Percentiles rank a stretch among this genome's conserved stretches.
Conservation (phyloP, 2,888 invertebrate species). For the Mycogona germanica region DNA sequence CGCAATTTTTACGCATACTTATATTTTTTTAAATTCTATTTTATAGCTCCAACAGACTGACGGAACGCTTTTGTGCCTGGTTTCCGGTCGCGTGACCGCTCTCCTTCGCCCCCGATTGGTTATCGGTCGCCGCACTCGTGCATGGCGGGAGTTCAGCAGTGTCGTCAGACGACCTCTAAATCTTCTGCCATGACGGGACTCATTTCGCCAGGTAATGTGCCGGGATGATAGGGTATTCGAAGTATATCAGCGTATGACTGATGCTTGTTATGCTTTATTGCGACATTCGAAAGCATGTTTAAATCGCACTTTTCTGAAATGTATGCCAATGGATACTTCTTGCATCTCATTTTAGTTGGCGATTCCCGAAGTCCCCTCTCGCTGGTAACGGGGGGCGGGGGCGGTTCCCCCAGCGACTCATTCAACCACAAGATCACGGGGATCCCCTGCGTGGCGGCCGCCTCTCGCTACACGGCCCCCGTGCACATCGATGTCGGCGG, state of each 20-base stretch:
- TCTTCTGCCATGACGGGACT: constrained; percentile 9
- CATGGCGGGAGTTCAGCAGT: constrained; percentile 18
- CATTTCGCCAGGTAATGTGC: constrained; percentile 11
- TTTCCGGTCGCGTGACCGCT: too few species aligned
- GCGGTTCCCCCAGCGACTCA: constrained; percentile 29
- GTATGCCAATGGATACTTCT: too few species aligned
- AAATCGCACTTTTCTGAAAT: neutral
- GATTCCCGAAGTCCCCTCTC: constrained; percentile 16
- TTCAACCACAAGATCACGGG: constrained; percentile 70
- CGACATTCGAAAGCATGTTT: too few species aligned
- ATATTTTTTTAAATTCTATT: too few species aligned
- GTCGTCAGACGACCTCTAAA: constrained; percentile 7
- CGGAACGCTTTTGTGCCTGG: too few species aligned
- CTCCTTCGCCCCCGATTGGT: too few species aligned
- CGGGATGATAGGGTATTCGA: neutral
- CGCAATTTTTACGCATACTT: too few species aligned
- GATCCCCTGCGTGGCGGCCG: constrained; percentile 86
- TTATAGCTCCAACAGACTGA: too few species aligned
- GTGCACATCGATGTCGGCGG: constrained; percentile 97
- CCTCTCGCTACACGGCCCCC: constrained; percentile 84
- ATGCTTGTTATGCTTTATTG: too few species aligned
- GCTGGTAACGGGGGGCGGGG: constrained; percentile 22
- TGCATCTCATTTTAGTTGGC: neutral
- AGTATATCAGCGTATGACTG: neutral
- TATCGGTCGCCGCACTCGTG: too few species aligned